Base-by-base conservation (phyloP, 2,113 vertebrate species). In the Anthoscopus minutus region DNA sequence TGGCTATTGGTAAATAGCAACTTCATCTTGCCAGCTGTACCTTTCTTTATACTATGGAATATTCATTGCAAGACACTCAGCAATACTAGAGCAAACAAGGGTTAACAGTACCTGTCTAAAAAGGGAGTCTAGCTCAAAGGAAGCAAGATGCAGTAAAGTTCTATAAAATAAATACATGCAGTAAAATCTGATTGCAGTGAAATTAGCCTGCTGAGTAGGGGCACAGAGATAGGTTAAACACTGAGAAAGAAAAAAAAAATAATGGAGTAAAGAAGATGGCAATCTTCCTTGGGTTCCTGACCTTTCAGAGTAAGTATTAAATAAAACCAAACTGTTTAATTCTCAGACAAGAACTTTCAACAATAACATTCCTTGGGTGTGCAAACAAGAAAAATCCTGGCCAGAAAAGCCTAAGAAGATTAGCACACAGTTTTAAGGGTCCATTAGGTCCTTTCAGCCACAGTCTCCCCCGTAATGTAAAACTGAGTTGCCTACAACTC, bases 391-490 rank as follows among this genome's bases (percentile, higher is more conserved):
- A 91, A 96, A 93, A 90, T 65, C 67, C 80, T 61, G 45, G 37
- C 50, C 61, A 83, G 76, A 56, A 92, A 83, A 66, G 56, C 42
- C 78, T 93, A 94, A 94, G 78, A 85, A 87, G 93, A 94, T 95
- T 93, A 97, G n/a, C 13, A 54, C 7, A 22, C 21, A 56, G 83
- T 66, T 70, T 81, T 81, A 91, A 84, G 57, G 40, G 73, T 78
- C 27, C 47, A 37, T 37, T 66, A 81, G 54, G 42, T 66, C 54
- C 80, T 88, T 92, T 78, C 80, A 86, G 62, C 19, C 14, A 79
- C 66, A 81, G 31, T 33, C 65, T 67, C 31, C 56, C 38, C n/a
- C 28, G 67, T 44, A 64, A 54, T 27, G 86, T 47, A 44, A 83
- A 94, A 78, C 25, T 15, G 17, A 77, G 30, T 12, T 44, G 23